Base-by-base conservation (phyloP, 2,888 invertebrate species). In the Branchinecta sandiegonensis region DNA sequence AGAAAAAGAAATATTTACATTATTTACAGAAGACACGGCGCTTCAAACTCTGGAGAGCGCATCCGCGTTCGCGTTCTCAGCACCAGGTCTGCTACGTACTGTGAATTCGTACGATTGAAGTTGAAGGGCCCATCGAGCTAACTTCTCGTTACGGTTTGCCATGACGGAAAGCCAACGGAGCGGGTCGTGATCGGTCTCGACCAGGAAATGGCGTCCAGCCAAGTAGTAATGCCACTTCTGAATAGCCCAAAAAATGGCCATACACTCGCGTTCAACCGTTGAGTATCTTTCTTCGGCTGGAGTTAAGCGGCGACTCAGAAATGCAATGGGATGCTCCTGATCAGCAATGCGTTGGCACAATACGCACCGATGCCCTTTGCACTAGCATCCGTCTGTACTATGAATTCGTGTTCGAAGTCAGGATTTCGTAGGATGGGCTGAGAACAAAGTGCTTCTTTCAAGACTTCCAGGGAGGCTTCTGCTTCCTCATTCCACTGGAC, bases 171-270 rank as follows among this genome's bases (percentile, higher is more conserved):
- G 50, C 48, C 68, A 70, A 12, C 71, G 67, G 5, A 76, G 66
- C 0, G 74, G 72, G 48, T 70, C 68, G 65, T 76, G 76, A 68
- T 76, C 74, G 0, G 73, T 74, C 8, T 69, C 48, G 9, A 75
- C 68, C 12, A 70, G 70, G 66, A 76, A 73, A 2, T 67, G 56
- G 9, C 72, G 56, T 5, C 74, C 73, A 68, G 70, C 70, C 2
- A 75, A 47, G 69, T 71, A 76, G 10, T 70, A 71, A 47, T 72
- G 66, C 66, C 74, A 74, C 46, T 73, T 73, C 47, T 71, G 65
- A 1, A 74, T 68, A 8, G 71, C 73, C 64, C 63, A 74, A 9
- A 75, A 67, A 13, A 74, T 69, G 5, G 70, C 75, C 0, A 73
- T 48, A 1, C 67, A 73, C 70, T 76, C 76, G 47, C 71, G 71